Evolutionary conservation across 2,888 invertebrate species (phyloP).

Genomic region (Syritta pipiens): DNA sequence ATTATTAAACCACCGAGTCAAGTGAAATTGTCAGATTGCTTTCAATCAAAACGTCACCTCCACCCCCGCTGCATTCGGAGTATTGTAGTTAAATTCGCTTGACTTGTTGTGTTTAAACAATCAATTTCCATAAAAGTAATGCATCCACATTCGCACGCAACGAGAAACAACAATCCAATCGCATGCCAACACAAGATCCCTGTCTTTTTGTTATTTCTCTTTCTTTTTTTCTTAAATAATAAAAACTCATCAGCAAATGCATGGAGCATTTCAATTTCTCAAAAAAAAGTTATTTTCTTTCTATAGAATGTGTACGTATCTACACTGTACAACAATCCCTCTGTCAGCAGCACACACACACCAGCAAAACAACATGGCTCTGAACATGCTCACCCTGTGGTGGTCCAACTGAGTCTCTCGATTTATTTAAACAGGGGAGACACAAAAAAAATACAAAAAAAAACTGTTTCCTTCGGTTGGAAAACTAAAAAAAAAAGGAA

Average conservation of each 20-base stretch:
- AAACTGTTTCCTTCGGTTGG: slow-evolving; percentile 1
- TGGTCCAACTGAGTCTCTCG: background rate
- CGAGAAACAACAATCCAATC: slow-evolving; percentile 16
- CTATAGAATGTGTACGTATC: too few relatives aligned
- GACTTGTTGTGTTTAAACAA: slow-evolving; percentile 52
- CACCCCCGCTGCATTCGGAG: slow-evolving; percentile 1
- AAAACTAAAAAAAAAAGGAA: background rate
- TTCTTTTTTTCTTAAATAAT: background rate
- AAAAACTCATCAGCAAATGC: background rate
- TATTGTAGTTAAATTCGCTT: slow-evolving; percentile 51
- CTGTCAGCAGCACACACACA: background rate
- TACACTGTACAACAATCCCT: too few relatives aligned
- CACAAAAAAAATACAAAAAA: slow-evolving; percentile 13
- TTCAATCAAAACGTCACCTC: too few relatives aligned
- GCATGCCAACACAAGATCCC: slow-evolving; percentile 3
- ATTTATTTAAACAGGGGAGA: slow-evolving; percentile 5
- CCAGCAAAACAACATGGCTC: slow-evolving; percentile 26
- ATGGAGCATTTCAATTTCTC: slow-evolving; percentile 20
- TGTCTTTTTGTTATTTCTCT: background rate
- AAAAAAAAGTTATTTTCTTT: slow-evolving; percentile 1
- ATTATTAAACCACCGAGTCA: too few relatives aligned
- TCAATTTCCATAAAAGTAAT: slow-evolving; percentile 23
- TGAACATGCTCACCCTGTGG: background rate
- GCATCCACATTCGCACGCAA: slow-evolving; percentile 41
- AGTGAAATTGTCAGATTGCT: too few relatives aligned